Conservation (phyloP, 2,888 invertebrate species). For the Hypena proboscidalis region DNA sequence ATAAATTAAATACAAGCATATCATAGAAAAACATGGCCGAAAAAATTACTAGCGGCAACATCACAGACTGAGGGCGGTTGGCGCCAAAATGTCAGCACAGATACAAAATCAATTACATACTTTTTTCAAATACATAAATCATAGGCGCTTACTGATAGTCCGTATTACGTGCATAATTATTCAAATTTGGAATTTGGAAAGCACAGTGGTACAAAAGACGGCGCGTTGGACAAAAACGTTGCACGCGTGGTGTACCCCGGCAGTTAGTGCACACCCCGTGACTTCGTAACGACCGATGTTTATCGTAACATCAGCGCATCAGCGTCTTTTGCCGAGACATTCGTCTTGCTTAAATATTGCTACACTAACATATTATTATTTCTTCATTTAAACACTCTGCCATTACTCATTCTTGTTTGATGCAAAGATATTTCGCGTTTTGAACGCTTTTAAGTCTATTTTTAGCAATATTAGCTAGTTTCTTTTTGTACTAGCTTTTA, state of each 20-base stretch:
- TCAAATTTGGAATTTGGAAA: constrained; percentile 52
- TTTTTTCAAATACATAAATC: constrained; percentile 63
- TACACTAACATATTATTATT: constrained; percentile 10
- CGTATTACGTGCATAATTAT: constrained; percentile 42
- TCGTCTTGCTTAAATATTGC: constrained; percentile 32
- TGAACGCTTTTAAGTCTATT: too few relatives aligned
- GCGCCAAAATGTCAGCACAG: constrained; percentile 67
- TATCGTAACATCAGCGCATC: constrained; percentile 60
- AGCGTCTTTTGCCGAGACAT: constrained; percentile 41
- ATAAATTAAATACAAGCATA: too few relatives aligned
- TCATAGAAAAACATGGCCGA: constrained; percentile 3
- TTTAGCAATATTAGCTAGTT: too few relatives aligned
- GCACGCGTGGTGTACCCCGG: constrained; percentile 71
- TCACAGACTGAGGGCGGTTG: constrained; percentile 65
- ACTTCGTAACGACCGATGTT: constrained; percentile 78
- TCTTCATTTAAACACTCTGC: constrained; percentile 30
- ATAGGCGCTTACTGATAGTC: constrained; percentile 69
- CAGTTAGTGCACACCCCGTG: constrained; percentile 79
- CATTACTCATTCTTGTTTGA: constrained; percentile 17
- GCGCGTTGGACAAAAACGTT: constrained; percentile 61
- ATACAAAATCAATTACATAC: constrained; percentile 43
- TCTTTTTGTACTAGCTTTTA: too few relatives aligned
- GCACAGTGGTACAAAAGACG: constrained; percentile 52
- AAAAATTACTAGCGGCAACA: constrained; percentile 51
- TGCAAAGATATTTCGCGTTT: not conserved